Percentiles rank a stretch among this genome's conserved stretches.
phyloP scores from a whole-genome alignment of 2,888 invertebrate genomes.

The Synanthedon formicaeformis region DNA sequence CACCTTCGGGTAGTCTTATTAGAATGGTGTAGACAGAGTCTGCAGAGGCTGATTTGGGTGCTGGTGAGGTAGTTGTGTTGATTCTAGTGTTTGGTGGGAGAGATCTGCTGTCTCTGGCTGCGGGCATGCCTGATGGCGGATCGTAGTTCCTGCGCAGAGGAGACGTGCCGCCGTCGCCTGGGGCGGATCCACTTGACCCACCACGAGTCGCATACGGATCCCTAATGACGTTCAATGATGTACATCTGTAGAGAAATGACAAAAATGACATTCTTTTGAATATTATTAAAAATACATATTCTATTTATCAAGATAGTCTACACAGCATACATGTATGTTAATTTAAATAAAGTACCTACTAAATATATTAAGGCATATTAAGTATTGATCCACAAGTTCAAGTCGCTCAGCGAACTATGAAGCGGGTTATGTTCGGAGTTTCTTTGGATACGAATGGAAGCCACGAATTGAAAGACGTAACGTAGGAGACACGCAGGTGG shows the following conservation, averaged over 20 bases:
- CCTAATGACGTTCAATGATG: slow-evolving; percentile 85
- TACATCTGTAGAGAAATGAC: slow-evolving; percentile 69
- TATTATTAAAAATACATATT: background rate
- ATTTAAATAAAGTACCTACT: no score
- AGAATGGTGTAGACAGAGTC: slow-evolving; percentile 93
- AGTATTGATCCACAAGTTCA: no score
- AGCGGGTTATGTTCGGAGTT: no score
- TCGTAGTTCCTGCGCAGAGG: slow-evolving; percentile 64
- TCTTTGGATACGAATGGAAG: no score
- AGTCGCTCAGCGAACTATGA: no score
- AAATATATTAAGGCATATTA: no score
- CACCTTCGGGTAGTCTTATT: slow-evolving; percentile 81
- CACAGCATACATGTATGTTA: no score
- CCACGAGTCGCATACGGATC: slow-evolving; percentile 74
- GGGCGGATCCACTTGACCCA: slow-evolving; percentile 60
- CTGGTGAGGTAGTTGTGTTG: slow-evolving; percentile 66
- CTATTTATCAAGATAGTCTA: no score
- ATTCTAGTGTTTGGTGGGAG: slow-evolving; percentile 72
- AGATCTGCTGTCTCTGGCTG: slow-evolving; percentile 72
- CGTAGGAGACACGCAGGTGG: no score
- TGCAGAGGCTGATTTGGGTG: slow-evolving; percentile 73
- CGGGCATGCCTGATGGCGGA: slow-evolving; percentile 41
- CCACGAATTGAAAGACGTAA: no score
- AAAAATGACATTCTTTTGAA: slow-evolving; percentile 2
- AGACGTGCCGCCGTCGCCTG: slow-evolving; percentile 52